Evolutionary conservation across 1,140 invertebrate species (phyloP).

Genomic region (Batillaria attramentaria): DNA sequence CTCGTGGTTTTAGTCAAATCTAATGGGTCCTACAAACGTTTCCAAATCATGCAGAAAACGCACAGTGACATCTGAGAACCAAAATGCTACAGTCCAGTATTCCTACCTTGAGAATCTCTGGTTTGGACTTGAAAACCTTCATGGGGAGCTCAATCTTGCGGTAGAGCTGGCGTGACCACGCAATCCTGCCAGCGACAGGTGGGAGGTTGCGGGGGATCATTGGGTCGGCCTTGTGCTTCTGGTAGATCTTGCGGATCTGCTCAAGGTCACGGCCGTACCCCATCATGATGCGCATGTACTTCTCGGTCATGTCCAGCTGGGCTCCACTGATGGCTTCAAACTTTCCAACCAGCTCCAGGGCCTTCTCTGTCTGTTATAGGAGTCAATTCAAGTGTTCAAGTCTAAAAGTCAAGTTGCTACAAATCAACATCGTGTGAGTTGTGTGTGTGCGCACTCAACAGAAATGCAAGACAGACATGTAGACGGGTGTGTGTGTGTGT

Average conservation of each 20-base stretch:
- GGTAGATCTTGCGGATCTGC: constrained; percentile 80
- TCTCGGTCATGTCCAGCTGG: constrained; percentile 76
- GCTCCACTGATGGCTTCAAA: constrained; percentile 69
- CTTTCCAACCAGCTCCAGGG: constrained; percentile 69
- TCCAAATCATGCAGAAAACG: too few species aligned
- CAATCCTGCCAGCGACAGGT: constrained; percentile 72
- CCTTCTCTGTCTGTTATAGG: constrained; percentile 70
- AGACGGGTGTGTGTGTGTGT: too few species aligned
- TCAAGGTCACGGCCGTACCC: constrained; percentile 91
- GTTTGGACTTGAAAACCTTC: constrained; percentile 74
- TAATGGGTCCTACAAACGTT: too few species aligned
- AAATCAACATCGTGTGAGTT: too few species aligned
- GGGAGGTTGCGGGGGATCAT: constrained; percentile 71
- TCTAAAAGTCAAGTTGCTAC: too few species aligned
- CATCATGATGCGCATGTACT: constrained; percentile 86
- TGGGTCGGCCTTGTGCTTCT: constrained; percentile 71
- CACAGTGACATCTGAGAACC: too few species aligned
- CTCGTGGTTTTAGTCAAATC: too few species aligned
- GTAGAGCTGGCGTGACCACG: constrained; percentile 74
- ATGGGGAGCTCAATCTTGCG: constrained; percentile 74
- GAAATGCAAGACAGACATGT: too few species aligned
- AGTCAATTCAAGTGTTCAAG: too few species aligned
- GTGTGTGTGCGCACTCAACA: too few species aligned
- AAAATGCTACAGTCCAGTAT: too few species aligned
- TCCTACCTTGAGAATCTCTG: constrained; percentile 68